phyloP scores from a whole-genome alignment of 2,888 invertebrate genomes.

The Ypsolopha scabrella region DNA sequence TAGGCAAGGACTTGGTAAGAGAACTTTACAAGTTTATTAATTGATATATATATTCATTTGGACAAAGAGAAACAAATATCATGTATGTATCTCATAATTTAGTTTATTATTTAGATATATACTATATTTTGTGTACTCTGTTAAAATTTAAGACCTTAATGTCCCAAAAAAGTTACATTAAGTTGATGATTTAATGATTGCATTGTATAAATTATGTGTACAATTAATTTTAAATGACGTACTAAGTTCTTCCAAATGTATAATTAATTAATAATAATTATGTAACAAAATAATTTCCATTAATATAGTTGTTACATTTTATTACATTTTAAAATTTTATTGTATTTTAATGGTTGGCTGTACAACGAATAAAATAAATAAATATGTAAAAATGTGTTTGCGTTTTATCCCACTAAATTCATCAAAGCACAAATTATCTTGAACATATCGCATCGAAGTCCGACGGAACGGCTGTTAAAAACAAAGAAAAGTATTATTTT shows the following conservation, averaged over 20 bases:
- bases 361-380: constrained; percentile 45
- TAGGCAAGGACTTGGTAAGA: constrained; percentile 5
- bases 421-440: too few species aligned
- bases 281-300: not conserved
- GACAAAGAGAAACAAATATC: not conserved
- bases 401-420: too few species aligned
- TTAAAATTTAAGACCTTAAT: not conserved
- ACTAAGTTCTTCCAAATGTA: constrained; percentile 2
- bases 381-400: constrained; percentile 1
- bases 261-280: not conserved
- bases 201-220: not conserved
- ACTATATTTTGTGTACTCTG: not conserved
- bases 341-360: constrained; percentile 39
- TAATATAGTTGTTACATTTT: constrained; percentile 18
- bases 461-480: too few species aligned
- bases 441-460: too few species aligned
- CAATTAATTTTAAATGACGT: not conserved
- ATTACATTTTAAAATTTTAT: constrained; percentile 29
- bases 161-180: not conserved
- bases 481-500: too few species aligned
- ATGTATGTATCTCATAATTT: not conserved
- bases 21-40: not conserved
- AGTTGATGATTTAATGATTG: not conserved
- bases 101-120: not conserved
- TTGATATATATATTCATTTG: not conserved